Conservation (phyloP, 2,888 invertebrate genomes). For the Augiades crinisus region DNA sequence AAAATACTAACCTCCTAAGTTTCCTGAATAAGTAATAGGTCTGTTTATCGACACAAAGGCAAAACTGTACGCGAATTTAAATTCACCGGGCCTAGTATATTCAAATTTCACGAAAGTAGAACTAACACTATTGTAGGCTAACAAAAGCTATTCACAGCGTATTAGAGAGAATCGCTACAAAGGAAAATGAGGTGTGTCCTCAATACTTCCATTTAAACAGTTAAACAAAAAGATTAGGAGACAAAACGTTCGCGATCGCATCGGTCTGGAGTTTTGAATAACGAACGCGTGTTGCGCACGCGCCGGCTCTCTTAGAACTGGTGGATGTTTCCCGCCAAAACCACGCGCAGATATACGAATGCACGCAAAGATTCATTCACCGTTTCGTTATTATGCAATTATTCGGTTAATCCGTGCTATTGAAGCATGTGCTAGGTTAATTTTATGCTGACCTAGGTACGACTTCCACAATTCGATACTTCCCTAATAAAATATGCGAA, state of each 20-base stretch:
- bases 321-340: conserved; percentile 73
- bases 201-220: conserved; percentile 73
- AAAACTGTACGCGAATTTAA: conserved; percentile 37
- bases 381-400: conserved; percentile 60
- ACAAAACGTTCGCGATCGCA: conserved; percentile 73
- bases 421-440: too few relatives aligned
- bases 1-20: conserved; percentile 32
- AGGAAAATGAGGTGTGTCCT: conserved; percentile 70
- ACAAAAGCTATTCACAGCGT: conserved; percentile 75
- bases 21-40: conserved; percentile 18
- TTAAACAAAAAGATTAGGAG: conserved; percentile 64
- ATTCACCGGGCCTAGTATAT: conserved; percentile 57
- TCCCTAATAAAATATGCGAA: too few relatives aligned
- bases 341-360: conserved; percentile 56
- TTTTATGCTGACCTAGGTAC: conserved; percentile 45
- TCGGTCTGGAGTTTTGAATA: conserved; percentile 52
- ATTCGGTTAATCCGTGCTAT: conserved; percentile 47
- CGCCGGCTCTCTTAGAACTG: conserved; percentile 69
- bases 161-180: conserved; percentile 67
- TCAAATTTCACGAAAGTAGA: conserved; percentile 69
- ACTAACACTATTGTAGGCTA: conserved; percentile 71
- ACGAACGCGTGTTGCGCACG: conserved; percentile 74
- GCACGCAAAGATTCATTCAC: conserved; percentile 64
- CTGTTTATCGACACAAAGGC: conserved; percentile 23
- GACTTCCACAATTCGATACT: conserved; percentile 26